Base-by-base conservation (phyloP, 2,113 vertebrate species). In the Danionella cerebrum region DNA sequence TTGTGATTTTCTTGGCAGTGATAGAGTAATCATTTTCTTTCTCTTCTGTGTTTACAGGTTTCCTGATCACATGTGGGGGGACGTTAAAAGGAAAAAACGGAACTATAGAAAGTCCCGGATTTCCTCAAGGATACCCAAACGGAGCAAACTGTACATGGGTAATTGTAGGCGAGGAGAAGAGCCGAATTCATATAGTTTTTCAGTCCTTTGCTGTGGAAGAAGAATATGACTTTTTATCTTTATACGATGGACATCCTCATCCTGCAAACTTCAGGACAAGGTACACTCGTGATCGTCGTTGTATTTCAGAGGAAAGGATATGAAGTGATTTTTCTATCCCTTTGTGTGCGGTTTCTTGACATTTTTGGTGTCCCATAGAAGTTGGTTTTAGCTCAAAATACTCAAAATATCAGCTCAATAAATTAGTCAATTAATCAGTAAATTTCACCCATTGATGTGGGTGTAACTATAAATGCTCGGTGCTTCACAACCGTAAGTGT, bases 121-220 rank as follows among this genome's bases (percentile, higher is more conserved):
- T 95, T 86, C 96, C 95, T 14, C 95, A 98, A 64, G 96, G 96
- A 88, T 98, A 98, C 90, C 96, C 96, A 77, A 98, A 98, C 84
- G 95, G 95, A 87, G 95, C 96, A 14, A 98, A 98, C 81, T 98
- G 96, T 85, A 98, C 96, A 3, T 98, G 96, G 96, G 94, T 97
- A 78, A 94, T 98, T 84, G 90, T 96, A 83, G 94, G 94, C 39
- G 94, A 94, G 83, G 93, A 98, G 84, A 87, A 87, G 58, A 97
- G 92, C 81, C 92, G 96, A 85, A 97, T 98, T 87, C 95, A 98
- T 84, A 91, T 97, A 71, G 90, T 96, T 88, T 98, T 98, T 91
- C 94, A 98, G 70, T 98, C 95, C 80, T 98, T 98, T 73, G 96
- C 96, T 67, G 88, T 98, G 84, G 96, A 98, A 87, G 95, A 98